Evolutionary conservation across 2,888 invertebrate genomes (phyloP), one percentile per base, ranked within the genome.

Genomic region (Listrodromus nycthemerus): DNA sequence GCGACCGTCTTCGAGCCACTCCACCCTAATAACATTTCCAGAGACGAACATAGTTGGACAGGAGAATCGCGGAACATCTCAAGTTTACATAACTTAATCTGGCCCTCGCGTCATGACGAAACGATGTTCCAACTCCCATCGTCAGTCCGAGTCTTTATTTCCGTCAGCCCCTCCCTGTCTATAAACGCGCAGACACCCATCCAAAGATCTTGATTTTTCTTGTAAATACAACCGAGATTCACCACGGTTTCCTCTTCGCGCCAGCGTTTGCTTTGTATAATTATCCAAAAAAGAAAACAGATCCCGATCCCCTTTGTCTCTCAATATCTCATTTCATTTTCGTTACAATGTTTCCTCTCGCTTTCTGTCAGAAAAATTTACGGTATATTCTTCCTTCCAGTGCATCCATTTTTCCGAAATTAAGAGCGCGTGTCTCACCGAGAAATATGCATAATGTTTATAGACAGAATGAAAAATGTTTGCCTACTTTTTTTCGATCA

Each of bases 81-180:
- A 80, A 83, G 83, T 83, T 83, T 83, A 83, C 76, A 77, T 76
- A 75, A 80, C 66, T 61, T 61, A 41, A 80, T 83, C 83, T 80
- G 83, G 61, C 80, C 77, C 67, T 80, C 73, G 41, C 58, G 55
- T 80, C 70, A 67, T 73, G 75, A 76, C 71, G 71, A 61, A 83
- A 80, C 76, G 71, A 76, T 76, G 58, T 80, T 80, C 74, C 6
- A 24, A 27, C 76, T 76, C 55, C 41, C 67, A 21, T 61, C 71
- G 61, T 27, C 71, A 37, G 27, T 69, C 58, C 48, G 30, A 37
- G 45, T 52, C 73, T 71, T 67, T 77, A 77, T 82, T 83, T 67
- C 70, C 75, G 66, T 80, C 71, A 61, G n/a, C 37, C 71, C 65
- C 70, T 55, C 48, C 48, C 48, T n/a, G 48, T 37, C 30, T 66